Conservation (phyloP, 53 echinoderm and acorn worm species). For the Zoroaster sp. region DNA sequence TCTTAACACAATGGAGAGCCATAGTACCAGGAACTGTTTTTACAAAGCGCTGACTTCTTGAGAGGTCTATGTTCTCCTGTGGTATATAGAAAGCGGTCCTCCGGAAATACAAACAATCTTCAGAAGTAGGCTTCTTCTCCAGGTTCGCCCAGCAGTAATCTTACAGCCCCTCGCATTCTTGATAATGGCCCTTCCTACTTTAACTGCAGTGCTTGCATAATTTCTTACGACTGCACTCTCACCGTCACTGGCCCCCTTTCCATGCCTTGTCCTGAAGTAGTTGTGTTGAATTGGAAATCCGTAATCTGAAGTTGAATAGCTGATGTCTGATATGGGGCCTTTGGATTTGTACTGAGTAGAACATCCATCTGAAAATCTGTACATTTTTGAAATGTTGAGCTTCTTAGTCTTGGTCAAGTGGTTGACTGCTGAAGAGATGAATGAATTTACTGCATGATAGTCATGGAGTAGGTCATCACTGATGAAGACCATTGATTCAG, state of each 20-base stretch:
- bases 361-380: slow-evolving; percentile 37
- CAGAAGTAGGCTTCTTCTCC: too few relatives aligned
- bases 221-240: neutral
- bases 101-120: too few relatives aligned
- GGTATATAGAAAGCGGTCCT: too few relatives aligned
- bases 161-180: too few relatives aligned
- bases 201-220: neutral
- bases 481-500: slow-evolving; percentile 54
- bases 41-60: too few relatives aligned
- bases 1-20: too few relatives aligned
- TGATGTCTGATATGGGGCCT: slow-evolving; percentile 51
- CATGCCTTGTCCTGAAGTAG: slow-evolving; percentile 53
- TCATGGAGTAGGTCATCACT: slow-evolving; percentile 47
- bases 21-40: too few relatives aligned
- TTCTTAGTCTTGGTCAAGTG: slow-evolving; percentile 45
- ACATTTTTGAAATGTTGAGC: neutral
- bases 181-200: too few relatives aligned
- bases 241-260: neutral
- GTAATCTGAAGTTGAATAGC: slow-evolving; percentile 31
- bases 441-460: slow-evolving; percentile 41
- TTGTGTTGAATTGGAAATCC: slow-evolving; percentile 15
- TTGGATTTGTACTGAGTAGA: slow-evolving; percentile 47
- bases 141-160: too few relatives aligned
- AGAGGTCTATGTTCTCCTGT: too few relatives aligned
- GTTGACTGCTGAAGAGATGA: slow-evolving; percentile 2